Conservation (phyloP, 2,888 invertebrate species). For the Chirona hameri region DNA sequence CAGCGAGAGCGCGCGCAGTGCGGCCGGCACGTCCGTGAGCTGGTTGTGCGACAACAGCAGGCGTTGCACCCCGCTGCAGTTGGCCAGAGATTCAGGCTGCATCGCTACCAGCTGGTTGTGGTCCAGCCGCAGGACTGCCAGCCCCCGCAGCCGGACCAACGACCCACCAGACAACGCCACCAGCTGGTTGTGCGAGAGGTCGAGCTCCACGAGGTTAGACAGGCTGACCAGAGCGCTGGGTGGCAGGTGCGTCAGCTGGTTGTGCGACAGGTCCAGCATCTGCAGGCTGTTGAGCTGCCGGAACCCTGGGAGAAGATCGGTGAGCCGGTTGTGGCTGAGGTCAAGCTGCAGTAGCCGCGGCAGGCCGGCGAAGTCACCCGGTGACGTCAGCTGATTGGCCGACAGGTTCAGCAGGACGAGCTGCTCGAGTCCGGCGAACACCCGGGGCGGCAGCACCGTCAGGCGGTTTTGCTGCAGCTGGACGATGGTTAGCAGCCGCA, state of each 20-base stretch:
- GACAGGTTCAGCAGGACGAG: slow-evolving; percentile 29
- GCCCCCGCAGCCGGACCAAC: slow-evolving; percentile 35
- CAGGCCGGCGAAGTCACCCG: slow-evolving; percentile 70
- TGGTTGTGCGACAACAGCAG: slow-evolving; percentile 81
- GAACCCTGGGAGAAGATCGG: slow-evolving; percentile 68
- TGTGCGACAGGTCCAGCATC: slow-evolving; percentile 37
- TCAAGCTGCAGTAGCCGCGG: slow-evolving; percentile 74
- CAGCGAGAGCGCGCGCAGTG: slow-evolving; percentile 72
- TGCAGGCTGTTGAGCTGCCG: slow-evolving; percentile 69
- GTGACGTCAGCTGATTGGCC: slow-evolving; percentile 48
- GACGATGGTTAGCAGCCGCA: slow-evolving; percentile 60
- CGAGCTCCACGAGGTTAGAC: slow-evolving; percentile 37
- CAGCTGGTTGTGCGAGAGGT: slow-evolving; percentile 37
- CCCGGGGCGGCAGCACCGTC: background rate
- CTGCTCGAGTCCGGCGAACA: slow-evolving; percentile 1
- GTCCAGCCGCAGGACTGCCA: slow-evolving; percentile 37
- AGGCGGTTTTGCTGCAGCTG: background rate
- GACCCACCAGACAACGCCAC: slow-evolving; percentile 35
- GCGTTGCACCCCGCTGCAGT: slow-evolving; percentile 71
- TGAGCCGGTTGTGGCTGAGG: slow-evolving; percentile 81
- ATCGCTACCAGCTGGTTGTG: slow-evolving; percentile 38
- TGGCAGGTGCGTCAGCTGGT: slow-evolving; percentile 37
- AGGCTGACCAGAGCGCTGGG: slow-evolving; percentile 38
- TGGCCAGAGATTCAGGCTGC: slow-evolving; percentile 37
- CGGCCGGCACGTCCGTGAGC: slow-evolving; percentile 74